Evolutionary conservation across 2,888 invertebrate genomes (phyloP), one percentile per base, ranked within the genome.

Genomic region (Mythimna ferrago): DNA sequence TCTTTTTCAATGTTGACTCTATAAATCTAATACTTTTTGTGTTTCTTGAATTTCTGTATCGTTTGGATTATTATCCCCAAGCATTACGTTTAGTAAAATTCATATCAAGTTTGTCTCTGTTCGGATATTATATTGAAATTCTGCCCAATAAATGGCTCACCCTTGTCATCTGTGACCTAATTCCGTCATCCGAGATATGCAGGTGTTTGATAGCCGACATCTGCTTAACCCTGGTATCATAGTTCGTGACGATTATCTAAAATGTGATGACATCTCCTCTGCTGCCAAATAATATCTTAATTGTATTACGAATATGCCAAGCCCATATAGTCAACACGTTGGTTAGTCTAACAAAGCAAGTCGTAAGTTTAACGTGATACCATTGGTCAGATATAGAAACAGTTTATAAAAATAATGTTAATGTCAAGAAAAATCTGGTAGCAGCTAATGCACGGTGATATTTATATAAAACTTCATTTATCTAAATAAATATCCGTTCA

Each of bases 131-230:
- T 26, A 51, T 61, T 21, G 6, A 48, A 35, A 53, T 60, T 53
- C n/a, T 4, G 5, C 1, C 16, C 53, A 63, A 38, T 71, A 64
- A 53, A 71, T 60, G 10, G 53, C 7, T 70, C 53, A 48, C 6
- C 54, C 58, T 71, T 38, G 62, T 76, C 48, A 60, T 26, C 38
- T 21, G 38, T 60, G 77, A 64, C 77, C 63, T 60, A 75, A 76
- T 64, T 60, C 63, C 9, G 63, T 76, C 63, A 64, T 21, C 48
- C 16, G 1, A 21, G 38, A 76, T 60, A 32, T 51, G 76, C 38
- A 71, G 64, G 76, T 77, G 71, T 76, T 58, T 70, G 51, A 54
- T 54, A 60, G 32, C 44, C 35, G 53, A 54, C 58, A 63, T 58
- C 71, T 70, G 58, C 32, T 71, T 64, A 71, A 56, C 32, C 57